A percentile compares a stretch with the other conserved stretches of the same genome.
Evolutionary conservation across 2,113 vertebrate genomes (phyloP).

Genomic region (Seriola dumerili): DNA sequence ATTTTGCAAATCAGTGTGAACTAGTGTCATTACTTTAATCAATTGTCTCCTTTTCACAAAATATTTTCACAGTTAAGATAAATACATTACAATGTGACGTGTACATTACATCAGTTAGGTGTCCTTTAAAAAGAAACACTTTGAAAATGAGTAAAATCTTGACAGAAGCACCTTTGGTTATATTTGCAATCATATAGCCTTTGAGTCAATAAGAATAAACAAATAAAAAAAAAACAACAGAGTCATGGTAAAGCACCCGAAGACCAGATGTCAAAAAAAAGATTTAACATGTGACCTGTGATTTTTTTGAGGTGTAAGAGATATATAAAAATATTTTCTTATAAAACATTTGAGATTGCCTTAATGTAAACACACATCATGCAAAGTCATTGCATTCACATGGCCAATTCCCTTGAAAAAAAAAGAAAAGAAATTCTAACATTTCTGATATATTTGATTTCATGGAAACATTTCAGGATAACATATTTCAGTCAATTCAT

Average conservation of each 20-base stretch:
- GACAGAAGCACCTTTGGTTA: constrained; percentile 65
- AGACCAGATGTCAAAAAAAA: not conserved
- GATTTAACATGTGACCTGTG: constrained; percentile 42
- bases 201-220: constrained; percentile 32
- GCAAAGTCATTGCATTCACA: constrained; percentile 25
- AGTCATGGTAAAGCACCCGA: not conserved
- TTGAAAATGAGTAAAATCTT: constrained; percentile 17
- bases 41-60: constrained; percentile 70
- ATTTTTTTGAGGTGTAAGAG: constrained; percentile 20
- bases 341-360: constrained; percentile 38
- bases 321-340: constrained; percentile 44
- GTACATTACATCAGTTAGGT: constrained; percentile 61
- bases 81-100: constrained; percentile 81
- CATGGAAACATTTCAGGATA: constrained; percentile 46
- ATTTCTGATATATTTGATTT: constrained; percentile 45
- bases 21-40: constrained; percentile 74
- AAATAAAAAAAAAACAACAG: constrained; percentile 24
- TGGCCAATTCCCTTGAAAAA: constrained; percentile 32
- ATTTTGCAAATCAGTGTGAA: constrained; percentile 42
- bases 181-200: constrained; percentile 26
- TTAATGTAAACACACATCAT: constrained; percentile 70
- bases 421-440: constrained; percentile 2
- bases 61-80: constrained; percentile 83
- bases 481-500: constrained; percentile 65
- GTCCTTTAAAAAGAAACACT: constrained; percentile 32